Conservation (phyloP, 2,113 vertebrate genomes). For the Perca flavescens region DNA sequence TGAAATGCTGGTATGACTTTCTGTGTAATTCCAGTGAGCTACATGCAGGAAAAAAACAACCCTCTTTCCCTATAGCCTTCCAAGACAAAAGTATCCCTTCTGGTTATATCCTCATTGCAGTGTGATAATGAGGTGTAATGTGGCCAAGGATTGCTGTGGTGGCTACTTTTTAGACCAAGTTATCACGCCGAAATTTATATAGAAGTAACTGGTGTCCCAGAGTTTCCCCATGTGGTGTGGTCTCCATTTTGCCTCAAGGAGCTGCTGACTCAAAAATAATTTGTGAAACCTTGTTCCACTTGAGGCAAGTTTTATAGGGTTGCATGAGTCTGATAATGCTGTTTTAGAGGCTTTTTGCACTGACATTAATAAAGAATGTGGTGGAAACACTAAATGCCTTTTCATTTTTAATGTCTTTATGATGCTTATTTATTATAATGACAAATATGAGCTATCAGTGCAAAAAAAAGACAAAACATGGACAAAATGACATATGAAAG, state of each 20-base stretch:
- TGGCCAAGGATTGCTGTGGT: conserved; percentile 11
- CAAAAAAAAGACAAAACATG: background rate
- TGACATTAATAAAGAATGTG: background rate
- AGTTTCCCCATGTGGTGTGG: background rate
- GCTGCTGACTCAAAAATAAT: conserved; percentile 18
- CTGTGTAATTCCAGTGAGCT: conserved; percentile 30
- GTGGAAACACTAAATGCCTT: background rate
- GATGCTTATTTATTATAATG: background rate
- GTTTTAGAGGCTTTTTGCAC: background rate
- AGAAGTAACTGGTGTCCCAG: background rate
- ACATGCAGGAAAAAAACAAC: conserved; percentile 8
- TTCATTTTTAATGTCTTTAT: background rate
- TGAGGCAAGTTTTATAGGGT: background rate
- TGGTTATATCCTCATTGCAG: conserved; percentile 11
- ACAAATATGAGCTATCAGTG: background rate
- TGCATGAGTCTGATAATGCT: background rate
- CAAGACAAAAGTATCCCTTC: background rate
- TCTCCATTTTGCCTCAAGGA: conserved; percentile 1
- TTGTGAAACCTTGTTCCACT: background rate
- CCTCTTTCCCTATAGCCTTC: background rate
- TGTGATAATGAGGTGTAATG: conserved; percentile 26
- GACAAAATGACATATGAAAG: background rate
- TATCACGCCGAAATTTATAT: background rate
- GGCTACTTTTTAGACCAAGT: conserved; percentile 11
- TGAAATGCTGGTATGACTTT: conserved; percentile 19